Percentiles rank a stretch among this genome's conserved stretches.
These are phyloP conservation scores for Rhizoglyphus robini DNA, from an alignment of 1,140 invertebrate species.

Conservation along the genomic window DNA sequence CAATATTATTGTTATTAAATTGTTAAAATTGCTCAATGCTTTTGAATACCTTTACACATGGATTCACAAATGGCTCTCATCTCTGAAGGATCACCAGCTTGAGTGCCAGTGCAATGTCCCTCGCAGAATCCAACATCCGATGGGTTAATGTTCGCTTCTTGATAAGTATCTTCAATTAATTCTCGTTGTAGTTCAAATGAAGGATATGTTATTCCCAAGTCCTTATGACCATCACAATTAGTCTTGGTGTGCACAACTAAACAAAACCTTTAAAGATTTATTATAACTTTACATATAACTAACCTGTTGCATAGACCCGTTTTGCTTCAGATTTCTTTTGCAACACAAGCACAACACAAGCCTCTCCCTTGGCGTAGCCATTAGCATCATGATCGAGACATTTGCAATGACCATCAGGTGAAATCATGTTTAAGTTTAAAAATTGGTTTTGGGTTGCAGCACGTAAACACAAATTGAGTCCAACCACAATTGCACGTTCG, in stretches of 20 bases:
- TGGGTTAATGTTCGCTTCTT: slow-evolving; percentile 64
- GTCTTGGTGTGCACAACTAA: slow-evolving; percentile 56
- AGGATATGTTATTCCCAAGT: slow-evolving; percentile 69
- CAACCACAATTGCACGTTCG: slow-evolving; percentile 67
- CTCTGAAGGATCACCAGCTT: slow-evolving; percentile 57
- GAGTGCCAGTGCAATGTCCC: slow-evolving; percentile 87
- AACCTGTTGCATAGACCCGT: slow-evolving; percentile 36
- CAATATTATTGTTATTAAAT: slow-evolving; percentile 5
- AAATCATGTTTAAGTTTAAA: slow-evolving; percentile 29
- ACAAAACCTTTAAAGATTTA: neutral
- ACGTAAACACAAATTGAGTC: slow-evolving; percentile 66
- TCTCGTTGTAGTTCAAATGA: slow-evolving; percentile 67
- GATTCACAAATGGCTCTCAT: slow-evolving; percentile 64
- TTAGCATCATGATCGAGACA: slow-evolving; percentile 23
- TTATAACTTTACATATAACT: neutral
- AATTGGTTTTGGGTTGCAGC: slow-evolving; percentile 76
- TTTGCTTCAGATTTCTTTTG: slow-evolving; percentile 36
- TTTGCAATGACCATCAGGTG: slow-evolving; percentile 21
- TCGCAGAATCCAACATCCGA: slow-evolving; percentile 71
- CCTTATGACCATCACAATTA: slow-evolving; percentile 80
- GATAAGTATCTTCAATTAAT: slow-evolving; percentile 70
- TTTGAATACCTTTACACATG: slow-evolving; percentile 54
- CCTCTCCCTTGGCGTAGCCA: slow-evolving; percentile 32
- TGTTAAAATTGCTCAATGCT: neutral
- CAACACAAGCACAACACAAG: slow-evolving; percentile 38